A percentile compares a stretch with the other conserved stretches of the same genome.
Conservation (phyloP, 2,113 vertebrate genomes). For the Eupsittula cactorum region DNA sequence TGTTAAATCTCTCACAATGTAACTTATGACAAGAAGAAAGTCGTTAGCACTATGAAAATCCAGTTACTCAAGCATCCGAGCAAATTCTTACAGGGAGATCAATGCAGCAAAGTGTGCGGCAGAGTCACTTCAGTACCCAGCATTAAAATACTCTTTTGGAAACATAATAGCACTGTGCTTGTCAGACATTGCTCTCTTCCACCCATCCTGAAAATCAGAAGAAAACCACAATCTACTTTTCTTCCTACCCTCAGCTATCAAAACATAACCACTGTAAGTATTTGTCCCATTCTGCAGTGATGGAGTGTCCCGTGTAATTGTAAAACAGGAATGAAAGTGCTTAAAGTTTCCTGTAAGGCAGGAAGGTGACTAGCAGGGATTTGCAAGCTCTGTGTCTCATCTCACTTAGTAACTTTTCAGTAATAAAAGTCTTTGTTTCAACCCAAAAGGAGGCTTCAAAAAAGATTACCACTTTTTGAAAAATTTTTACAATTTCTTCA, state of each 20-base stretch:
- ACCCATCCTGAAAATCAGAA: background rate
- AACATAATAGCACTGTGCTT: background rate
- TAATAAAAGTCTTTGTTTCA: background rate
- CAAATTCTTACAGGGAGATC: background rate
- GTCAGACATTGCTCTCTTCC: background rate
- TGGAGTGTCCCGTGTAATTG: background rate
- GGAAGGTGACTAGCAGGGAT: constrained; percentile 33
- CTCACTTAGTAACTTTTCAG: background rate
- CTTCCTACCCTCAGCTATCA: background rate
- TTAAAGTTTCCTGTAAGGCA: constrained; percentile 43
- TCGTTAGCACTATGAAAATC: background rate
- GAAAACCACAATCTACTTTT: background rate
- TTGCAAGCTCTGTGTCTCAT: background rate
- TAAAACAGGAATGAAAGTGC: constrained; percentile 30
- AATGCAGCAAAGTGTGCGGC: background rate
- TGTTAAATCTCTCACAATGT: background rate
- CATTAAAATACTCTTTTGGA: background rate
- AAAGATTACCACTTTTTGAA: background rate
- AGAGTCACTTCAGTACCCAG: background rate
- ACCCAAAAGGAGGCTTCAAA: background rate
- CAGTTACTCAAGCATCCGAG: background rate
- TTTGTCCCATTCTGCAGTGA: background rate
- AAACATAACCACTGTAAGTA: background rate
- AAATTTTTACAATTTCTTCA: background rate
- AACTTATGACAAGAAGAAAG: constrained; percentile 30